Conservation (phyloP, 2,113 vertebrate species). For the Danionella cerebrum region DNA sequence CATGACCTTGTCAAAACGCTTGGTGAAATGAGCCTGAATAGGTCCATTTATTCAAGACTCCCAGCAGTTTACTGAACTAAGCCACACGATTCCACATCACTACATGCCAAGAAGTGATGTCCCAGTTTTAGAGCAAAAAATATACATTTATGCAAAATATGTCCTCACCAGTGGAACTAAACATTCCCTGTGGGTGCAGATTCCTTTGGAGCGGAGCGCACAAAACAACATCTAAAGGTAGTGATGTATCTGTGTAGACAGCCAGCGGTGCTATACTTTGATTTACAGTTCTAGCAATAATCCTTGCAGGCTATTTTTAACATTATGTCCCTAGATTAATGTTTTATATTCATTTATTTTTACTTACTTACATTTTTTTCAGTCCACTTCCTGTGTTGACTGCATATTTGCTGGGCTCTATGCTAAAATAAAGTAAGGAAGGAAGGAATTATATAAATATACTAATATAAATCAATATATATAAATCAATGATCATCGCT, state of each 20-base stretch:
- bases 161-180: constrained; percentile 43
- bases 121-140: constrained; percentile 48
- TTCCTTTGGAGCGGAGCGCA: constrained; percentile 46
- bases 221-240: constrained; percentile 40
- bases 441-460: too few species aligned
- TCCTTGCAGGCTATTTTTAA: constrained; percentile 31
- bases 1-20: constrained; percentile 8
- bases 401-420: background rate
- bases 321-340: background rate
- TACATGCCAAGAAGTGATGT: constrained; percentile 48
- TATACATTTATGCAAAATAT: constrained; percentile 50
- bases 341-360: background rate
- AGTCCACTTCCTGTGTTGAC: background rate
- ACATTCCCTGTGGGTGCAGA: constrained; percentile 53
- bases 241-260: constrained; percentile 43
- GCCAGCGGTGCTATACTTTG: constrained; percentile 34
- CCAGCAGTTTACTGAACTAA: constrained; percentile 1
- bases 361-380: background rate
- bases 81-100: constrained; percentile 16
- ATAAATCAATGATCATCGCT: too few species aligned
- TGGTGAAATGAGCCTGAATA: background rate
- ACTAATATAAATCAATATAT: too few species aligned
- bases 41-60: background rate
- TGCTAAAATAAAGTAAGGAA: background rate
- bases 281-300: constrained; percentile 40